Base-by-base conservation (phyloP, 2,113 vertebrate genomes). In the Oncorhynchus tshawytscha region DNA sequence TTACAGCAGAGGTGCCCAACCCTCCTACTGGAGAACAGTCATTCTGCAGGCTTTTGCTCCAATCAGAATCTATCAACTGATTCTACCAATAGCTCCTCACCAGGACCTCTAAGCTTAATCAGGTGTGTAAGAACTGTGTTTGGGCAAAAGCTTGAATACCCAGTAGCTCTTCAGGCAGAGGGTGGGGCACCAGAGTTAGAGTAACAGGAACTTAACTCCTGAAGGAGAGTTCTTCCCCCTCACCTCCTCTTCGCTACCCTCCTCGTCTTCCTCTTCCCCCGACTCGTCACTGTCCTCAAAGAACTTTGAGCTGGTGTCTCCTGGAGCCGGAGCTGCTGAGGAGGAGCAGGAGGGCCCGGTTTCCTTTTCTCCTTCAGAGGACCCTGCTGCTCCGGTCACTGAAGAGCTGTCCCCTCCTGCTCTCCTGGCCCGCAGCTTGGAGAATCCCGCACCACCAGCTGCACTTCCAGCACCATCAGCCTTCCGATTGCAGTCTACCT, bases 201-300 rank as follows among this genome's bases (percentile, higher is more conserved):
- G 49, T 27, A 59, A 20, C 48, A 25, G 16, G 67, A 9, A n/a
- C 5, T 68, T 25, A n/a, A 67, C n/a, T 34, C 54, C 57, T 8
- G 13, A 9, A 24, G n/a, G 9, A n/a, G 15, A 22, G 7, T 34
- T 22, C 11, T 66, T 69, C 31, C 69, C 5, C n/a, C 80, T 88
- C 74, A 94, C 93, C 89, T 95, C 94, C 76, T 93, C 93, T 13
- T 94, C 93, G 11, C 92, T 94, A 54, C 89, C 92, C 29, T 92
- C 93, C 74, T 91, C 91, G 70, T 94, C 93, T 27, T 93, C 98
- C 48, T 93, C 96, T 83, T 96, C 97, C 86, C 97, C 97, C 75
- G 96, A 98, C 88, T 99, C 97, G 80, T 98, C 98, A 74, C 97
- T 98, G 92, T 99, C 97, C 76, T 99, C 97, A 92, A 99, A 99